Evolutionary conservation across 2,797 vertebrate genomes (phyloP), one percentile per base, ranked within the genome.

Genomic region (Crypturellus tataupa): DNA sequence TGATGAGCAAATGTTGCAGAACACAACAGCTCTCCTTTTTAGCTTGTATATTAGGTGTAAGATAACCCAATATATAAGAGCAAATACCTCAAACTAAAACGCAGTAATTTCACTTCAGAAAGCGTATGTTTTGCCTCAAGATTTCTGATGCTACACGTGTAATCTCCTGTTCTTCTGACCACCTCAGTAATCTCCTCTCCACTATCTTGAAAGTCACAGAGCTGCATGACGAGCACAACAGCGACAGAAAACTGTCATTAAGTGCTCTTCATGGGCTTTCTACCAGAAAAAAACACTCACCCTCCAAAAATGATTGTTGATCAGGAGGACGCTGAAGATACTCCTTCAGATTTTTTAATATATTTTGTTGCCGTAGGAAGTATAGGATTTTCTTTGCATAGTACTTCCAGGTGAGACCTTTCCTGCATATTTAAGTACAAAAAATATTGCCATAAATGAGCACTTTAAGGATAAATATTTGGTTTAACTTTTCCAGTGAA

Each of bases 381-480:
- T 99, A 99, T 27, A 99, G 98, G 90, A 99, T 99, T 98, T 99
- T 99, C 98, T 99, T 99, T 96, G 99, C 99, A 95, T 99, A 99
- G 97, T 99, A 99, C 94, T 99, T 99, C 98, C 99, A 97, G 6
- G 99, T 99, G 97, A 99, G 97, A 89, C 98, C 99, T 98, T 99
- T 99, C 97, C 99, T 99, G 91, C 69, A 94, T 46, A 68, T 91
- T 81, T 59, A 84, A 95, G 95, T 21, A 76, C 75, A 94, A 90
- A 69, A 70, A 59, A 39, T 2, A 73, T 33, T 93, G 58, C 55
- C 40, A 69, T 88, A 7, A 86, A 42, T 0, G 55, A 76, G 40
- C 24, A 33, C 46, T 70, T 73, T 27, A 70, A 70, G 42, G 21
- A 65, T 29, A 35, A 89, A 35, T 13, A 55, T 39, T 1, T 39